Evolutionary conservation across 2,888 invertebrate genomes (phyloP), one percentile per base, ranked within the genome.

Genomic region (Calephelis perditalis): DNA sequence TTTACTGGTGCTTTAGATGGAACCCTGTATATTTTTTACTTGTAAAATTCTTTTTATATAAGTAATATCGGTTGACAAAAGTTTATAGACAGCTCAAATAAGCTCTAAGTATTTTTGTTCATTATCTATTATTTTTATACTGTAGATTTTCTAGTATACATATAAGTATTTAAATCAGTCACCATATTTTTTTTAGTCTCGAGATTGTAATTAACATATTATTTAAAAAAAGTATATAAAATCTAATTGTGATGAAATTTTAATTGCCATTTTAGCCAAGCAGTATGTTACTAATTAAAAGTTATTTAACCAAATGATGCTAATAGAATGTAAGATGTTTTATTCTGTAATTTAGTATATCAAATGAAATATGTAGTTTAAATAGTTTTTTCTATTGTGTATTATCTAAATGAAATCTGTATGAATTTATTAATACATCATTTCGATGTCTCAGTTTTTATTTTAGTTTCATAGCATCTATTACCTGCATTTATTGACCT

Each of bases 271-370:
- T 88, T 84, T 87, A 87, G 84, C 79, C 81, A 55, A 62, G 63
- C 62, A 83, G 76, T 84, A 81, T 81, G 82, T 82, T 85, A 84
- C 79, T 83, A 81, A 82, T 80, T 75, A 71, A 77, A 81, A 76
- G 75, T 81, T 86, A 81, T 86, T 78, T 89, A 89, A 89, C 89
- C 88, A 87, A 90, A 89, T 85, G 83, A 88, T 82, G 86, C 87
- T 87, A 84, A 80, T 84, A 84, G 81, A 60, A 71, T 71, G 69
- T 88, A 86, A 86, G 82, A 81, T 81, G 84, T 86, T 87, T 85
- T 84, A 85, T 82, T 83, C 81, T 78, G 73, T 80, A 77, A 70
- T 76, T 74, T 77, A 74, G 75, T 71, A 73, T 76, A 73, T 73
- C 70, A 70, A 67, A 70, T 76, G 79, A 71, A 78, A 77, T 54